A percentile compares a stretch with the other conserved stretches of the same genome.
phyloP scores from a whole-genome alignment of 2,888 invertebrate species.

The Antheraea assamensis region DNA sequence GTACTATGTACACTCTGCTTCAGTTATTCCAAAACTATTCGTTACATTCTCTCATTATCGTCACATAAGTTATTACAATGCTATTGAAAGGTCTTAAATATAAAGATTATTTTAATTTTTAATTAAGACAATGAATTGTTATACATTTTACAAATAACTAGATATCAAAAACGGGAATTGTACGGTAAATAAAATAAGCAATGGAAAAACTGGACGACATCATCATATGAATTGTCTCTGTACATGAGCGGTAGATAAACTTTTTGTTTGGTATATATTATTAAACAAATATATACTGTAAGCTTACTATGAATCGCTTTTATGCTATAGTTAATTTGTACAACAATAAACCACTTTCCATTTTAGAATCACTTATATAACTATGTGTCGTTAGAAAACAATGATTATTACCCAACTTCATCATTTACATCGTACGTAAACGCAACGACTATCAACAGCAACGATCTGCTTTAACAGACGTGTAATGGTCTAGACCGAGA shows the following conservation, averaged over 20 bases:
- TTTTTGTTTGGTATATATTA: too few relatives aligned
- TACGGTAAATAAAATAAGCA: too few relatives aligned
- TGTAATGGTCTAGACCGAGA: constrained; percentile 59
- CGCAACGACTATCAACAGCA: constrained; percentile 40
- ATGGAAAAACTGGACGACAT: too few relatives aligned
- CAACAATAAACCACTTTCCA: constrained; percentile 2
- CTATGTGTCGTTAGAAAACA: constrained; percentile 27
- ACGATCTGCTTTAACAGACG: constrained; percentile 43
- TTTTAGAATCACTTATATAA: constrained; percentile 55
- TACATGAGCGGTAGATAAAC: too few relatives aligned
- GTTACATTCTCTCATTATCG: background rate
- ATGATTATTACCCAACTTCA: constrained; percentile 49
- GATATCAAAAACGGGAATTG: background rate
- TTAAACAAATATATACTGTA: too few relatives aligned
- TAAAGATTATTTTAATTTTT: too few relatives aligned
- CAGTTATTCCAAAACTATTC: background rate
- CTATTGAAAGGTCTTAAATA: background rate
- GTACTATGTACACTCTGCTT: background rate
- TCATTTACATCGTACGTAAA: constrained; percentile 44
- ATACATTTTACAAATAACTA: too few relatives aligned
- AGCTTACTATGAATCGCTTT: background rate
- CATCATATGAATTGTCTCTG: too few relatives aligned
- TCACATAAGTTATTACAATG: background rate
- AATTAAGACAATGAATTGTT: too few relatives aligned
- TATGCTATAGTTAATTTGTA: background rate